Percentiles rank a stretch among this genome's conserved stretches.
Evolutionary conservation across 2,113 vertebrate genomes (phyloP).

Genomic region (Heterochromis multidens): DNA sequence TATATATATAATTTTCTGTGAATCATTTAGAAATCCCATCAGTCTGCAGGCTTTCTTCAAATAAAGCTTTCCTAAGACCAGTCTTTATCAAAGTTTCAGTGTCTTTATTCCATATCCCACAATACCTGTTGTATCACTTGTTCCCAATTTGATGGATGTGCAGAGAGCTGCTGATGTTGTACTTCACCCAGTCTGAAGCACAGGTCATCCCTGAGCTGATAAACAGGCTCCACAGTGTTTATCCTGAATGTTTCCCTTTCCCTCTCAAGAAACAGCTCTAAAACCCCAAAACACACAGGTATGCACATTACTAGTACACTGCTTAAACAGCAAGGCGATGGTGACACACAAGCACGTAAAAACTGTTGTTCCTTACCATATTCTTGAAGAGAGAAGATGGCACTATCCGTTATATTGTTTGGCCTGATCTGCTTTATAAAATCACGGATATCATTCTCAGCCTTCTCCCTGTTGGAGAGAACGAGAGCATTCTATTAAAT

Average conservation of each 20-base stretch:
- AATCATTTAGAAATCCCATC: not conserved
- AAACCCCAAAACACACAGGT: slow-evolving; percentile 12
- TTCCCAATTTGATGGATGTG: slow-evolving; percentile 47
- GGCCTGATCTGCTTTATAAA: slow-evolving; percentile 74
- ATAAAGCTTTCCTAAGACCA: not conserved
- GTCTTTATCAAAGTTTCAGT: not conserved
- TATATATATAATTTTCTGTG: not conserved
- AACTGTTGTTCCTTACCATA: slow-evolving; percentile 52
- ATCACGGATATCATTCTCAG: slow-evolving; percentile 78
- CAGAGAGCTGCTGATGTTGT: slow-evolving; percentile 28
- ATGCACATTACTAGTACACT: not conserved
- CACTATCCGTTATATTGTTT: slow-evolving; percentile 48
- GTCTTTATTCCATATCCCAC: not conserved
- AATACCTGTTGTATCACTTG: slow-evolving; percentile 82
- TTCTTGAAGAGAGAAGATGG: slow-evolving; percentile 61
- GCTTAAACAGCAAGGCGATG: not conserved
- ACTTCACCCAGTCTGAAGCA: slow-evolving; percentile 70
- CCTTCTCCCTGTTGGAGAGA: slow-evolving; percentile 76
- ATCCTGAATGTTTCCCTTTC: slow-evolving; percentile 71
- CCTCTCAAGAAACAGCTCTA: slow-evolving; percentile 77
- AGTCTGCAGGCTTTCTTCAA: not conserved
- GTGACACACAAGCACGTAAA: not conserved
- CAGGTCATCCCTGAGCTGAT: slow-evolving; percentile 82
- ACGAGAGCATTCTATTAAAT: not conserved
- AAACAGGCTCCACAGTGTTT: slow-evolving; percentile 77